Percentiles rank a stretch among this genome's conserved stretches.
These are phyloP conservation scores for Dolichallabes microphthalmus DNA, from an alignment of 2,113 vertebrate genomes.

Conservation along the genomic window DNA sequence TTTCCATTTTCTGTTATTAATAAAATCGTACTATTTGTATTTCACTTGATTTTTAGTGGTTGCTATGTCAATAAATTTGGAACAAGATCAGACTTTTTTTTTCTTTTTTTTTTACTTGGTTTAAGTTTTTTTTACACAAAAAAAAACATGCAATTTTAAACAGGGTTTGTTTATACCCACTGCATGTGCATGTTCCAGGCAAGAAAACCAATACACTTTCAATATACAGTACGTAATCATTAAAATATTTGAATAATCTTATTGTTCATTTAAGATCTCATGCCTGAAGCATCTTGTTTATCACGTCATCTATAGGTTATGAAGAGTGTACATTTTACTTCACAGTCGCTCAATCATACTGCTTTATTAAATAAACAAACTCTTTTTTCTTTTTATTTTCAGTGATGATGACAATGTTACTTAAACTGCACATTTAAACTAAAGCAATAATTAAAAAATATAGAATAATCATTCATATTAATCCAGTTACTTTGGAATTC, in stretches of 20 bases:
- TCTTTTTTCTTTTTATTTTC: background rate
- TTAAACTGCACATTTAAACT: background rate
- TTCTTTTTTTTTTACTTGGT: no score
- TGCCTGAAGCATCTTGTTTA: background rate
- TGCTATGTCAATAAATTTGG: background rate
- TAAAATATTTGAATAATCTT: background rate
- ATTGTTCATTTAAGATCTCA: background rate
- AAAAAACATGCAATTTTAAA: background rate
- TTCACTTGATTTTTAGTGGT: background rate
- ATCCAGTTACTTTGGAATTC: background rate
- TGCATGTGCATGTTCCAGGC: background rate
- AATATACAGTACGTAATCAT: no score
- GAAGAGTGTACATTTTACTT: background rate
- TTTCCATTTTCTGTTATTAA: background rate
- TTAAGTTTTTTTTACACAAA: background rate
- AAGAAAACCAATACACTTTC: background rate
- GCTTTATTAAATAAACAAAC: background rate
- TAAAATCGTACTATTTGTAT: background rate
- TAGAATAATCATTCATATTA: background rate
- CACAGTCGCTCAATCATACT: background rate
- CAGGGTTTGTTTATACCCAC: background rate
- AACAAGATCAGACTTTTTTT: background rate
- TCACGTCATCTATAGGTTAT: background rate
- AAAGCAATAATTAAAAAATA: background rate
- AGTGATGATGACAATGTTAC: background rate